phyloP scores from a whole-genome alignment of 2,113 vertebrate genomes.

The Dascyllus trimaculatus region DNA sequence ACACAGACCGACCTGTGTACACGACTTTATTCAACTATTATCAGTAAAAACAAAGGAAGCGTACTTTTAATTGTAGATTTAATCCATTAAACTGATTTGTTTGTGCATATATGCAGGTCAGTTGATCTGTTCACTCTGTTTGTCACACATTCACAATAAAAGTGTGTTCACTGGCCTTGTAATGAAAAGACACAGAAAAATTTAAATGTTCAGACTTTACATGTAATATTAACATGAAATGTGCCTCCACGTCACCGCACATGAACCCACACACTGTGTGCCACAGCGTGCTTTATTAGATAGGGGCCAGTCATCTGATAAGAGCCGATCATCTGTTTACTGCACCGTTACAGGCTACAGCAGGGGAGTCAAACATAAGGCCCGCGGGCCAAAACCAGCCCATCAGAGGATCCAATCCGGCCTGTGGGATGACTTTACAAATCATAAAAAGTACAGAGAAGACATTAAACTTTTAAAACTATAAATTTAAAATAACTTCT shows the following conservation, averaged over 20 bases:
- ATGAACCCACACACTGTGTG: neutral
- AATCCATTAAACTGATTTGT: neutral
- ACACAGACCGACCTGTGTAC: conserved; percentile 7
- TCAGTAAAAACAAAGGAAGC: neutral
- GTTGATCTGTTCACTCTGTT: neutral
- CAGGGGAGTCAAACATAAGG: no score
- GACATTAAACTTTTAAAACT: no score
- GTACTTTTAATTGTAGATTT: neutral
- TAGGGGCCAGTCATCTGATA: conserved; percentile 10
- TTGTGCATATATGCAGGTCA: neutral
- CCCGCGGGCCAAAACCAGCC: no score
- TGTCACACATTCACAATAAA: neutral
- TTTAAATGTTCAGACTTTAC: neutral
- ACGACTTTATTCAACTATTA: neutral
- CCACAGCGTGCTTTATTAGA: conserved; percentile 20
- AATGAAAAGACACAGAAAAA: neutral
- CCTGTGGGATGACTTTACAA: no score
- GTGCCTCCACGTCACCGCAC: neutral
- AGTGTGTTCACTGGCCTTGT: neutral
- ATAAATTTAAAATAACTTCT: no score
- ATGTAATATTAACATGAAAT: neutral
- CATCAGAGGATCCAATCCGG: no score
- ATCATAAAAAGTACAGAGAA: no score
- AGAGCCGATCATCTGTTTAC: conserved; percentile 16
- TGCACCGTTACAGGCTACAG: neutral